phyloP scores from a whole-genome alignment of 92 coral and sea anemone species.

The Phenganax stokvisi region DNA sequence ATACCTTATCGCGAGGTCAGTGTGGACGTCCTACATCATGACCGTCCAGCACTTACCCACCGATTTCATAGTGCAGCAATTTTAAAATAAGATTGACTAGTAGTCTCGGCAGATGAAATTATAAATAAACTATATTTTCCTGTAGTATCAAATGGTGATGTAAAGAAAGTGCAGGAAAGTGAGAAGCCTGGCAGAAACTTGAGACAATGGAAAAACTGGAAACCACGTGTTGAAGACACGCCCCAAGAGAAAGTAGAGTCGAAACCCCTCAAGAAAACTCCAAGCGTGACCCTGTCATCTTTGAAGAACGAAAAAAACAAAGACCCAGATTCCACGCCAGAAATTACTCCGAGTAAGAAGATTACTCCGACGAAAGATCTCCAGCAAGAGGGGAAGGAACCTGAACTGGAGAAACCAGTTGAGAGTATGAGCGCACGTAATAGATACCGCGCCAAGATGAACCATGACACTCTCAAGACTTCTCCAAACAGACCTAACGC shows the following conservation, averaged over 20 bases:
- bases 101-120: neutral
- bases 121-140: neutral
- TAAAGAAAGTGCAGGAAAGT: conserved; percentile 20
- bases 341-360: conserved; percentile 6
- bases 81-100: neutral
- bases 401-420: neutral
- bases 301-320: conserved; percentile 24
- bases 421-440: neutral
- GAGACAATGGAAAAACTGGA: conserved; percentile 35
- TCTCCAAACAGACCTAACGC: conserved; percentile 14
- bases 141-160: conserved; percentile 12
- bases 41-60: neutral
- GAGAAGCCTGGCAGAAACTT: conserved; percentile 31
- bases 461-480: conserved; percentile 17
- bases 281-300: conserved; percentile 10
- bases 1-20: neutral
- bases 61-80: no score
- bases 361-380: conserved; percentile 2
- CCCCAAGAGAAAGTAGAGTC: conserved; percentile 1
- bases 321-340: neutral
- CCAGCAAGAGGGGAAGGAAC: neutral
- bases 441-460: neutral
- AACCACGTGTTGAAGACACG: neutral
- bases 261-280: neutral
- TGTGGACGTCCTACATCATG: conserved; percentile 4